Evolutionary conservation across 2,888 invertebrate genomes (phyloP), one percentile per base, ranked within the genome.

Genomic region (Cryptocephalus primarius): DNA sequence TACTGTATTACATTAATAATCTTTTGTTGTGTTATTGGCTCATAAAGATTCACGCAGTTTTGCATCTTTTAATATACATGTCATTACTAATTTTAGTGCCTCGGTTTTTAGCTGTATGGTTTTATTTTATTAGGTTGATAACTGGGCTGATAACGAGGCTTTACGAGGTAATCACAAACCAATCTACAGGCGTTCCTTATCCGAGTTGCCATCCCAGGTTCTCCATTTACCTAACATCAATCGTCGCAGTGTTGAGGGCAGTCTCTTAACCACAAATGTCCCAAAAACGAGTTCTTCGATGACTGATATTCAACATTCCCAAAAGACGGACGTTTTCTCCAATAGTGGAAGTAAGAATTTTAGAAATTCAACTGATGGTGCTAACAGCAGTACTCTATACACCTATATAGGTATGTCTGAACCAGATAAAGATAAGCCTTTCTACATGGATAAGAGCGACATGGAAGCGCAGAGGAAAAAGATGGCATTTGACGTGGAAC

Each of bases 181-280:
- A n/a, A 61, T 65, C 36, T 73, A 73, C 55, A 64, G 73, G 40
- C 61, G 74, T 48, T 74, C 74, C 13, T 70, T 73, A 50, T 73
- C 75, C 3, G 74, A 74, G 60, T 60, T 72, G 33, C 63, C 69
- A 33, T 58, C 62, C 43, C 63, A 64, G 46, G 68, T 65, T 51
- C 50, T 58, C 49, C 56, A 60, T 54, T 55, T 55, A 48, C 60
- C 60, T 36, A 67, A 63, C 53, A 57, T 61, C 42, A 71, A 70
- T 56, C 60, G 71, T 9, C 55, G 70, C 46, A 71, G 71, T 55
- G 55, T 70, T 46, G 69, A 66, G 34, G 63, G 59, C 48, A 67
- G 64, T 32, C 48, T 63, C 33, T 58, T 64, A 36, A 60, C 63
- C 39, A 48, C 56, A 6, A 61, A 61, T 42, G 61, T 67, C 52